Percentiles rank a stretch among this genome's conserved stretches.
phyloP scores from a whole-genome alignment of 2,113 vertebrate genomes.

The Oncorhynchus tshawytscha region DNA sequence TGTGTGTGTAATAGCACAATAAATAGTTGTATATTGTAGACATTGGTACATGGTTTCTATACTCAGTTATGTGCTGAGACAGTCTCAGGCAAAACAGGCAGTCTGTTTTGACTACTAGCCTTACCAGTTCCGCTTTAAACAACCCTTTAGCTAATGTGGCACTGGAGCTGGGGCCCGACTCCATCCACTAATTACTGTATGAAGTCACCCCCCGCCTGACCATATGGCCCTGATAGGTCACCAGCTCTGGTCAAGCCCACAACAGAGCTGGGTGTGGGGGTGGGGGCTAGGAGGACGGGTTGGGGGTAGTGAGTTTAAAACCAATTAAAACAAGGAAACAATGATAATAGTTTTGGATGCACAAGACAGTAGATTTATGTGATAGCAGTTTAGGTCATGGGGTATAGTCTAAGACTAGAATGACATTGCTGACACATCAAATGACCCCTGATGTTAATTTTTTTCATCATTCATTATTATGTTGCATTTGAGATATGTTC shows the following conservation, averaged over 20 bases:
- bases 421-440: not conserved
- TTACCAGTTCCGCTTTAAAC: constrained; percentile 23
- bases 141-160: constrained; percentile 9
- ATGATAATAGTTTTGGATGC: constrained; percentile 32
- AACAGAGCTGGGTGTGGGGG: constrained; percentile 21
- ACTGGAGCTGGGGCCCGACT: constrained; percentile 30
- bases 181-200: constrained; percentile 55
- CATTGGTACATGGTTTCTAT: not conserved
- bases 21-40: not conserved
- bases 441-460: not conserved
- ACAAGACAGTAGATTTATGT: not conserved
- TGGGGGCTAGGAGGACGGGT: constrained; percentile 10
- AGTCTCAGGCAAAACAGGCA: no score
- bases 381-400: no score
- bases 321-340: constrained; percentile 54
- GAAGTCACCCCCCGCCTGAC: constrained; percentile 41
- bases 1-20: not conserved
- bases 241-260: constrained; percentile 40
- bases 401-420: not conserved
- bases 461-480: not conserved
- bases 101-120: constrained; percentile 8
- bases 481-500: not conserved
- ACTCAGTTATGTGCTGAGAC: not conserved
- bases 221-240: constrained; percentile 70
- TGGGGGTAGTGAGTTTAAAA: constrained; percentile 30